phyloP scores from a whole-genome alignment of 2,888 invertebrate genomes.

The Lasioglossum zephyrum region DNA sequence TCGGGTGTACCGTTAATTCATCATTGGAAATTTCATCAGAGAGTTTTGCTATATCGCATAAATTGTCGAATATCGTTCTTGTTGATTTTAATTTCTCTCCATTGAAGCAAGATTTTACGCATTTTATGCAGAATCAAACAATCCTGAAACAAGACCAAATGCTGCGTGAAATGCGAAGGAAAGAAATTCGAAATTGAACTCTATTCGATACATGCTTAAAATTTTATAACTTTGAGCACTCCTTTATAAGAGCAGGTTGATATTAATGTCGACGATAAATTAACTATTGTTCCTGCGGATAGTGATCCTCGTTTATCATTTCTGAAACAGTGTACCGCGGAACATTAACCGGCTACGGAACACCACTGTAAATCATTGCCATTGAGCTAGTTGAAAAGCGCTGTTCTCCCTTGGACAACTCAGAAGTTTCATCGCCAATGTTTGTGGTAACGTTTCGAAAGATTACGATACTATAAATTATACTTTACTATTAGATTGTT shows the following conservation, averaged over 20 bases:
- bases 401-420: background rate
- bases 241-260: background rate
- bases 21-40: conserved; percentile 25
- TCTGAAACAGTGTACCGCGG: background rate
- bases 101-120: background rate
- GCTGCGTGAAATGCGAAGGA: too few relatives aligned
- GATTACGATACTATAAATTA: background rate
- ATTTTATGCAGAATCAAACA: too few relatives aligned
- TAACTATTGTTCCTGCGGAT: background rate
- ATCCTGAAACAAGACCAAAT: too few relatives aligned
- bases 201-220: background rate
- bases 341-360: background rate
- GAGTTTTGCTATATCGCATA: conserved; percentile 39
- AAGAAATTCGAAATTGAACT: too few relatives aligned
- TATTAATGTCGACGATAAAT: background rate
- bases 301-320: background rate
- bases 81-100: background rate
- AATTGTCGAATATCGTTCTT: background rate
- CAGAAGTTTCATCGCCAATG: background rate
- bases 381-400: background rate
- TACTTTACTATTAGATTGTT: background rate
- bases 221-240: background rate
- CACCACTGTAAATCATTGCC: conserved; percentile 2
- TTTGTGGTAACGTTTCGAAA: background rate
- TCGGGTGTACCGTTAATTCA: conserved; percentile 46